A percentile compares a stretch with the other conserved stretches of the same genome.
These are phyloP conservation scores for Macrotis lagotis DNA, from an alignment of 2,113 vertebrate genomes.

Conservation along the genomic window DNA sequence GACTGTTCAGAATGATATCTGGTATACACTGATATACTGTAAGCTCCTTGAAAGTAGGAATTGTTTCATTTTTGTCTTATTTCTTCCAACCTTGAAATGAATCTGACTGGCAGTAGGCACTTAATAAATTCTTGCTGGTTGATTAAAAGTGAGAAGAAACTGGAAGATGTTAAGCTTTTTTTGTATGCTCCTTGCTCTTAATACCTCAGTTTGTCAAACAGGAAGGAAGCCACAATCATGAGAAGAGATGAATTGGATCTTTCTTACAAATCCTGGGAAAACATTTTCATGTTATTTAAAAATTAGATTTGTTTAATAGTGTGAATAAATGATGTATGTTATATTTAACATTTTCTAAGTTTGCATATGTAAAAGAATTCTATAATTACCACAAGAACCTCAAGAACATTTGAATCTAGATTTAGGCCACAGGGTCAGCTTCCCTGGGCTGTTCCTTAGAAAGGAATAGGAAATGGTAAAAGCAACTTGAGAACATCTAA, in stretches of 20 bases:
- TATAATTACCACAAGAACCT: background rate
- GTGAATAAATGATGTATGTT: constrained; percentile 17
- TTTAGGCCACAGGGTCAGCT: background rate
- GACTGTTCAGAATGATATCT: background rate
- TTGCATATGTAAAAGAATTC: background rate
- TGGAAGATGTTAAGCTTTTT: background rate
- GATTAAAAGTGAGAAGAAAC: background rate
- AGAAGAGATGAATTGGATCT: background rate
- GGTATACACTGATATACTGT: background rate
- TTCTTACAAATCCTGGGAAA: constrained; percentile 19
- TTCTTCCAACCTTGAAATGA: background rate
- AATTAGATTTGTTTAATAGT: background rate
- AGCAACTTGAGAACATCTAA: background rate
- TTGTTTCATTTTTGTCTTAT: background rate
- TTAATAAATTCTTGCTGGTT: background rate
- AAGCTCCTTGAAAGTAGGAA: background rate
- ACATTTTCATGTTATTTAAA: constrained; percentile 46
- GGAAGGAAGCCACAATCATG: background rate
- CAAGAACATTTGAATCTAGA: background rate
- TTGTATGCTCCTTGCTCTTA: background rate
- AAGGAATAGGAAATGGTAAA: background rate
- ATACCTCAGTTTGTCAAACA: background rate
- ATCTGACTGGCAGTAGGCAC: background rate
- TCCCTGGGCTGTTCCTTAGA: constrained; percentile 22
- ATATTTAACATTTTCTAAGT: constrained; percentile 10